Evolutionary conservation across 1,140 invertebrate species (phyloP).

Genomic region (Sitobion miscanthi): DNA sequence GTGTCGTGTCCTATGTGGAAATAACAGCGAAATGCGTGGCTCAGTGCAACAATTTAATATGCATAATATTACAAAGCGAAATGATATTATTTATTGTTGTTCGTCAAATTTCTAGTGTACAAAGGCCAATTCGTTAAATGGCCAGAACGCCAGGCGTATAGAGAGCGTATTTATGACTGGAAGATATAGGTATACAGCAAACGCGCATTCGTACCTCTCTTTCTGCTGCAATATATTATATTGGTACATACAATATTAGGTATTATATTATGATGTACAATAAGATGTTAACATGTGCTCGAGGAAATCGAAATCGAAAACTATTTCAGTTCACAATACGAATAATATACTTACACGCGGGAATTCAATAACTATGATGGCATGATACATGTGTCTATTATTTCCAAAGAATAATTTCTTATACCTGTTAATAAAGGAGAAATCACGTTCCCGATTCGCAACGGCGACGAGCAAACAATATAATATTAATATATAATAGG

Average conservation of each 20-base stretch:
- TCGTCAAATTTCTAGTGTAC: neutral
- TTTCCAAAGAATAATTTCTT: neutral
- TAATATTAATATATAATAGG: neutral
- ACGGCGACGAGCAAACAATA: neutral
- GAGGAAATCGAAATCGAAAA: slow-evolving; percentile 21
- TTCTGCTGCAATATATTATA: too few relatives aligned
- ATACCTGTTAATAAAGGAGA: slow-evolving; percentile 7
- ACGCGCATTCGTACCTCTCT: too few relatives aligned
- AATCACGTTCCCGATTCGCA: neutral
- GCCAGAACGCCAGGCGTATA: neutral
- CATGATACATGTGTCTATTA: neutral
- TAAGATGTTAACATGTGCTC: neutral
- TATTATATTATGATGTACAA: too few relatives aligned
- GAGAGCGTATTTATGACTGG: too few relatives aligned
- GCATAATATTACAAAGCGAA: neutral
- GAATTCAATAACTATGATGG: neutral
- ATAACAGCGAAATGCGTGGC: too few relatives aligned
- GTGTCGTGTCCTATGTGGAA: too few relatives aligned
- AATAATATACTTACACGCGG: neutral
- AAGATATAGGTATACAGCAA: too few relatives aligned
- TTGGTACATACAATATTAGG: too few relatives aligned
- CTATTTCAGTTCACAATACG: neutral
- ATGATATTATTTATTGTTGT: neutral
- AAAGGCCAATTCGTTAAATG: neutral
- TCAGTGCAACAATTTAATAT: too few relatives aligned